Evolutionary conservation across 2,113 vertebrate genomes (phyloP), one percentile per base, ranked within the genome.

Genomic region (Datnioides undecimradiatus): DNA sequence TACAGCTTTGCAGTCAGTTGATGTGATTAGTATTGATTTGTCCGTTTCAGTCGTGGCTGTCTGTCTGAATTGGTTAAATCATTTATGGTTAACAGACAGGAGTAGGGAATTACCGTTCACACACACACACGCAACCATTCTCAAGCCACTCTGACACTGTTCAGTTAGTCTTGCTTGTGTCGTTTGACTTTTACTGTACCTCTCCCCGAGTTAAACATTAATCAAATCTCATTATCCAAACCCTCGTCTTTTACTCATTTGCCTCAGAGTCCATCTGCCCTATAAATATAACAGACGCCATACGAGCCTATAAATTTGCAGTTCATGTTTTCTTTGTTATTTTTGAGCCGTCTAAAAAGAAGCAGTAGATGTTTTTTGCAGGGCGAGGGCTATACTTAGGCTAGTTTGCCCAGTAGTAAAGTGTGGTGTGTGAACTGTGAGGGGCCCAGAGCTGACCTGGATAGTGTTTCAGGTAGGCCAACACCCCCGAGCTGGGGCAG

Each of bases 391-490:
- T 94, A 94, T 90, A 93, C 91, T 93, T 94, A 93, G 88, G 73
- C 71, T 64, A 80, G 90, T 85, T 90, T 90, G 86, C 86, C 84
- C 81, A 88, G 91, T 93, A 92, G 88, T 94, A 93, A 91, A 92
- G 88, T 85, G 80, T 89, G 84, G 83, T 92, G 90, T 91, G 82
- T 90, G 89, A 91, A 84, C 80, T 82, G 71, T 65, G 55, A 85
- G 80, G 89, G 88, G 86, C 89, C 85, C 87, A 84, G 87, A 71
- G 65, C 80, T 93, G 89, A 93, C 93, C 90, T 92, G 90, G 91
- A 90, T 94, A 87, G 73, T 73, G 87, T 93, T 94, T 95, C 91
- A 93, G 88, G 90, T 91, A 75, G 90, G 82, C 88, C 86, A 77
- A 82, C 83, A 87, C 70, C 80, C 76, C 70, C 12, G 6, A 79